A percentile compares a stretch with the other conserved stretches of the same genome.
These are phyloP conservation scores for Ovis canadensis DNA, from an alignment of 2,113 vertebrate genomes.

Conservation along the genomic window DNA sequence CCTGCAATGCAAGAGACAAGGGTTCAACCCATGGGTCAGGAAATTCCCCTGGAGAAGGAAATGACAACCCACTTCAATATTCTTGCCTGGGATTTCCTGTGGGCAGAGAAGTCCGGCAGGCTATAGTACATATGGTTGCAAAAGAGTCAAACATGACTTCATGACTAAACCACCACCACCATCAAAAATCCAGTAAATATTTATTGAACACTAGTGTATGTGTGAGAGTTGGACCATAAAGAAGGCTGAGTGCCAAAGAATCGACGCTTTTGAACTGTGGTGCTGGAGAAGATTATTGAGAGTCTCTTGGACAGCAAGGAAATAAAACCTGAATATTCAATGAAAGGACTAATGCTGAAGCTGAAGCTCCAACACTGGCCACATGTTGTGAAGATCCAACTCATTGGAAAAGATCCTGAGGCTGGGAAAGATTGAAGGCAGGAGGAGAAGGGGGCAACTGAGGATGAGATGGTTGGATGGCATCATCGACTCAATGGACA, in stretches of 20 bases:
- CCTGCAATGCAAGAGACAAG: background rate
- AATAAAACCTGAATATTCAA: background rate
- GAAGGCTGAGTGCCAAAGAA: background rate
- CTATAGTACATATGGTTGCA: background rate
- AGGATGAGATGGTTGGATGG: background rate
- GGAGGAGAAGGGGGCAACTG: background rate
- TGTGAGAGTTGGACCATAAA: background rate
- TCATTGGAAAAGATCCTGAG: background rate
- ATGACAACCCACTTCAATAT: background rate
- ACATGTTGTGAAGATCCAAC: background rate
- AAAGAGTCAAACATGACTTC: background rate
- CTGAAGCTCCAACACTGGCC: background rate
- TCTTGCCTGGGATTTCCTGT: background rate
- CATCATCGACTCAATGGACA: background rate
- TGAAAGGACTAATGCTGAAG: background rate
- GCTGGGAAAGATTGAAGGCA: background rate
- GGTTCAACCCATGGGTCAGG: background rate
- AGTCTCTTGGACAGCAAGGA: background rate
- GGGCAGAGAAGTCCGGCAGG: background rate
- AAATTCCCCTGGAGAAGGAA: background rate
- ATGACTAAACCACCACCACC: background rate
- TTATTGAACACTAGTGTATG: conserved; percentile 16
- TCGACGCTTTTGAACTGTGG: background rate
- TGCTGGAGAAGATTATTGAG: background rate
- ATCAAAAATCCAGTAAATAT: conserved; percentile 25